phyloP scores from a whole-genome alignment of 2,797 vertebrate genomes.

The Rhynchotus rufescens region DNA sequence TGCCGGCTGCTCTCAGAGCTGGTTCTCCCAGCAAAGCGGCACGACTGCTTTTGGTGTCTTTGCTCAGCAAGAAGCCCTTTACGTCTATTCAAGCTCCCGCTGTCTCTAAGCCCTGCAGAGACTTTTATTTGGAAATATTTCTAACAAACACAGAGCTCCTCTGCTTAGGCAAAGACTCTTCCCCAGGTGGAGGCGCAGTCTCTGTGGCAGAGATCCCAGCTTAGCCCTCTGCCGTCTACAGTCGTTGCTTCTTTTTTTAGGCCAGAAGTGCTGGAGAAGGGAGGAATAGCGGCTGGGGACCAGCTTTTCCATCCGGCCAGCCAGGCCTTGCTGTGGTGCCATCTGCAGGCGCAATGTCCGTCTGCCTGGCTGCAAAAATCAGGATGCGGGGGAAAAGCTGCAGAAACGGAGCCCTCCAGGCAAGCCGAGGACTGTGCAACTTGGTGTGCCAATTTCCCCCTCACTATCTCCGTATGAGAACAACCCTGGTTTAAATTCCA shows the following conservation, averaged over 20 bases:
- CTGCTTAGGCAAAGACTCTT: neutral
- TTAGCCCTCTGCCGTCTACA: neutral
- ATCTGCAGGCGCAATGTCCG: constrained; percentile 13
- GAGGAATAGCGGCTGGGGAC: neutral
- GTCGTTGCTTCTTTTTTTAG: neutral
- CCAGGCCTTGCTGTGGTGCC: constrained; percentile 35
- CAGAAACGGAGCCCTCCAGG: neutral
- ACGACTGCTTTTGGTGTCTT: accelerated
- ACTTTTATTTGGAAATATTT: neutral
- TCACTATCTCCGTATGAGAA: neutral
- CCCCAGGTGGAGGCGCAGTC: neutral
- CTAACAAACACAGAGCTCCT: neutral
- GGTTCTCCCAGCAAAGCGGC: neutral
- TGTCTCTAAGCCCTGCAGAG: neutral
- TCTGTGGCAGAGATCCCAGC: neutral
- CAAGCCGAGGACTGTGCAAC: neutral
- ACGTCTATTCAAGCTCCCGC: neutral
- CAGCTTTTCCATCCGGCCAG: neutral
- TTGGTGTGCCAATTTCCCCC: neutral
- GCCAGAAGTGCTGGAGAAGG: neutral
- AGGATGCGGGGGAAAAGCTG: neutral
- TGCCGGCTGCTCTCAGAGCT: neutral
- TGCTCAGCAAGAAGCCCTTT: neutral
- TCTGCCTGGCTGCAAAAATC: neutral
- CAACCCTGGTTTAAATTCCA: neutral